These are phyloP conservation scores for Gorsachius goisagi DNA, from an alignment of 2,113 vertebrate species.

Conservation along the genomic window DNA sequence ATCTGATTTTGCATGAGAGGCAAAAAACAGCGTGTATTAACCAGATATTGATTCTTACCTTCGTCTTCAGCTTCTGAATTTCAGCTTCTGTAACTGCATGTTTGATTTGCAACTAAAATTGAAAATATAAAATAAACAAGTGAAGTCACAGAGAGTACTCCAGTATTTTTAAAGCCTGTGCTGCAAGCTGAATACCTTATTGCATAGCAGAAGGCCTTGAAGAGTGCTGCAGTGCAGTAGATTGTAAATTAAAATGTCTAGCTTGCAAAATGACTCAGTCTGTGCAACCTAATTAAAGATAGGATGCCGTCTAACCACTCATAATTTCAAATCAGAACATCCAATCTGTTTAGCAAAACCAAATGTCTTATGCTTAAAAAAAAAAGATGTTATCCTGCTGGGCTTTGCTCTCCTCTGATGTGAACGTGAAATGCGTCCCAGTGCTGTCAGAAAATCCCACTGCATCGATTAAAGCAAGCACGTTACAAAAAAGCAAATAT, in stretches of 20 bases:
- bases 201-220: slow-evolving; percentile 67
- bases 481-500: slow-evolving; percentile 8
- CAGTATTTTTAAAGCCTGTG: slow-evolving; percentile 59
- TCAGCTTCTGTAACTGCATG: slow-evolving; percentile 98
- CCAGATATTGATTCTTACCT: slow-evolving; percentile 83
- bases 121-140: slow-evolving; percentile 71
- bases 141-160: slow-evolving; percentile 47
- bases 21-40: background rate
- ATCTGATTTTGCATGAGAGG: background rate
- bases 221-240: slow-evolving; percentile 77
- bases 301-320: slow-evolving; percentile 56
- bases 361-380: slow-evolving; percentile 33
- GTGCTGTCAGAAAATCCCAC: slow-evolving; percentile 5
- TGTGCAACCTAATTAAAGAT: slow-evolving; percentile 73
- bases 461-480: background rate
- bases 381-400: slow-evolving; percentile 21
- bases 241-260: slow-evolving; percentile 77
- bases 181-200: slow-evolving; percentile 60
- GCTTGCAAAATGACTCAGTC: slow-evolving; percentile 72
- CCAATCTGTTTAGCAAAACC: slow-evolving; percentile 62
- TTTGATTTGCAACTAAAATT: slow-evolving; percentile 95
- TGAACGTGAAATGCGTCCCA: background rate
- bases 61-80: slow-evolving; percentile 98
- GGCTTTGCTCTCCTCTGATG: slow-evolving; percentile 40
- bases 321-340: slow-evolving; percentile 66